Percentiles rank a stretch among this genome's conserved stretches.
phyloP scores from a whole-genome alignment of 1,140 invertebrate species.

The Himalopsyche phryganea region DNA sequence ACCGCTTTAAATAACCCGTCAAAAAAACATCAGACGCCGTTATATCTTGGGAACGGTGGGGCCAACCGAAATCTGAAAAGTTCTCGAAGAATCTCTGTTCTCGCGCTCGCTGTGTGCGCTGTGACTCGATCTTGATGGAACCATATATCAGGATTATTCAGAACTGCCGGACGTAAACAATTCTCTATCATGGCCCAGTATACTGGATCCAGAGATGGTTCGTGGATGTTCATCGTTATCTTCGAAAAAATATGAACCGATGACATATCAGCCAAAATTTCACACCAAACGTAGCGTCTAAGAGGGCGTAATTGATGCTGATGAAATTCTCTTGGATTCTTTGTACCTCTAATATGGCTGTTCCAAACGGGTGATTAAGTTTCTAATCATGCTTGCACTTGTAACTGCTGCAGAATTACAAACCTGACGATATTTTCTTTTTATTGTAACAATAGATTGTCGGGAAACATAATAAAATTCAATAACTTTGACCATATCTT shows the following conservation, averaged over 20 bases:
- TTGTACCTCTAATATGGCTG: too few species aligned
- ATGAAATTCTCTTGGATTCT: too few species aligned
- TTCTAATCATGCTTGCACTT: too few species aligned
- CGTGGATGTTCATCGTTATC: not conserved
- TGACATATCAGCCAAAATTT: not conserved
- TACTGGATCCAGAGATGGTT: not conserved
- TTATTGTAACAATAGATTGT: not conserved
- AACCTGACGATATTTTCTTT: not conserved
- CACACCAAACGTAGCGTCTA: not conserved
- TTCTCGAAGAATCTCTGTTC: conserved; percentile 21
- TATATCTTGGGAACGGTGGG: not conserved
- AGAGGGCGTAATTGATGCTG: not conserved
- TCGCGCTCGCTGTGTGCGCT: conserved; percentile 27
- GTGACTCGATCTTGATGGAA: conserved; percentile 34
- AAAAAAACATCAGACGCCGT: not conserved
- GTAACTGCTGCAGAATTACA: not conserved
- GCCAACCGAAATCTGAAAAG: not conserved
- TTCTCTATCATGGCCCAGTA: conserved; percentile 26
- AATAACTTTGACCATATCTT: not conserved
- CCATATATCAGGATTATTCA: conserved; percentile 22
- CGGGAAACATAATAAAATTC: not conserved
- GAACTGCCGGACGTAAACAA: conserved; percentile 19
- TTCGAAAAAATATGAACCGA: not conserved
- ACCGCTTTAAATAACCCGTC: not conserved
- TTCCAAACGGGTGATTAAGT: too few species aligned